phyloP scores from a whole-genome alignment of 2,113 vertebrate species.

The Dasyurus viverrinus region DNA sequence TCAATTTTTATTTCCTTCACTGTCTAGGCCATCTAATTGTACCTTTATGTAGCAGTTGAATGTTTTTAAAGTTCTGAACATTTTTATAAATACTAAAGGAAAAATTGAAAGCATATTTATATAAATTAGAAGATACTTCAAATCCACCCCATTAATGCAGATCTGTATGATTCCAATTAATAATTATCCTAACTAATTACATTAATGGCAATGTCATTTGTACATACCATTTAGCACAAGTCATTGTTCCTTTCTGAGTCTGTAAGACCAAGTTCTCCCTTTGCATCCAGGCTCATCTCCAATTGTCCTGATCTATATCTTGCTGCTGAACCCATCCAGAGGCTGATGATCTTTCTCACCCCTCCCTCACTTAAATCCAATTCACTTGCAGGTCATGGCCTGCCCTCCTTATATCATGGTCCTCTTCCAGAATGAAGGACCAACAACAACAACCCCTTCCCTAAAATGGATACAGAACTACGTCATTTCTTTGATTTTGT shows the following conservation, averaged over 20 bases:
- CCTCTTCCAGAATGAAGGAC: too few species aligned
- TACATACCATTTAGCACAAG: background rate
- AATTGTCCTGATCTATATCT: too few species aligned
- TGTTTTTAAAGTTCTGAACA: slow-evolving; percentile 30
- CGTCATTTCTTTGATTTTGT: background rate
- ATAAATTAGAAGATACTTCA: slow-evolving; percentile 28
- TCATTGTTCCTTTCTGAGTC: background rate
- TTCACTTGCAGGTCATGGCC: too few species aligned
- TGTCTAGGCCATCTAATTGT: slow-evolving; percentile 14
- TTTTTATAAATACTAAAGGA: background rate
- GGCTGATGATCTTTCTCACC: too few species aligned
- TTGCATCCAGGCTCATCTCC: too few species aligned
- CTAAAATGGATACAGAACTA: background rate
- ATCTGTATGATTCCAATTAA: background rate
- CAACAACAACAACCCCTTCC: background rate
- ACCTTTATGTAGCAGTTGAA: background rate
- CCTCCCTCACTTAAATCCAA: too few species aligned
- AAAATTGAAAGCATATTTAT: slow-evolving; percentile 22
- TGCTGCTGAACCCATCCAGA: too few species aligned
- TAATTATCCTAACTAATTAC: background rate
- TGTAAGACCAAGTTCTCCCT: background rate
- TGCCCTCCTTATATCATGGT: too few species aligned
- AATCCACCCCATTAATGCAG: slow-evolving; percentile 11
- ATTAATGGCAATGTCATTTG: background rate
- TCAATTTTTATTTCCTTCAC: background rate